A percentile compares a stretch with the other conserved stretches of the same genome.
These are phyloP conservation scores for Dasysyrphus tricinctus DNA, from an alignment of 2,888 invertebrate genomes.

Conservation along the genomic window DNA sequence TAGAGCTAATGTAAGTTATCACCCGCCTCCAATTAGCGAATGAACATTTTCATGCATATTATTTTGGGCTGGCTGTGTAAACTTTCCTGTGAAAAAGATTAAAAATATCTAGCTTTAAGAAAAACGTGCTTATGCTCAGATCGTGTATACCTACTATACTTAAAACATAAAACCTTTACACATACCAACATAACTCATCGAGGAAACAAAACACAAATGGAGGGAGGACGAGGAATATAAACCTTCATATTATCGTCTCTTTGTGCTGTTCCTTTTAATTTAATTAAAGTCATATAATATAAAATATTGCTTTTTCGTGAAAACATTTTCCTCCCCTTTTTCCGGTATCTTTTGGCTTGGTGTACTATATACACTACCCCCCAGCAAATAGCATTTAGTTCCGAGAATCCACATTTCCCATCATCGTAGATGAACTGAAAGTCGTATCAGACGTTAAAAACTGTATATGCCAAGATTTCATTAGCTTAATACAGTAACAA, in stretches of 20 bases:
- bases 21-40: slow-evolving; percentile 43
- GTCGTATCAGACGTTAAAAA: slow-evolving; percentile 59
- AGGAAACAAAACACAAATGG: slow-evolving; percentile 18
- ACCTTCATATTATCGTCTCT: slow-evolving; percentile 59
- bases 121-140: slow-evolving; percentile 43
- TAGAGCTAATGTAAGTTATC: slow-evolving; percentile 47
- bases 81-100: slow-evolving; percentile 20
- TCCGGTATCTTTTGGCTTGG: slow-evolving; percentile 45
- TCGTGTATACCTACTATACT: slow-evolving; percentile 33
- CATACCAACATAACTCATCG: slow-evolving; percentile 40
- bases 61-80: slow-evolving; percentile 32
- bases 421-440: slow-evolving; percentile 57
- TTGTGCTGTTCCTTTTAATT: slow-evolving; percentile 70
- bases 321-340: slow-evolving; percentile 58
- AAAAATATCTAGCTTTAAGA: slow-evolving; percentile 43
- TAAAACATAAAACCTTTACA: slow-evolving; percentile 53
- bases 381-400: slow-evolving; percentile 63
- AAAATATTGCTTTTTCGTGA: slow-evolving; percentile 71
- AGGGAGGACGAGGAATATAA: slow-evolving; percentile 30
- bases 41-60: slow-evolving; percentile 41
- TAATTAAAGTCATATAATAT: slow-evolving; percentile 74
- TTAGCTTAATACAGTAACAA: slow-evolving; percentile 50
- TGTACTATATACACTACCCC: slow-evolving; percentile 41
- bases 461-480: slow-evolving; percentile 54
- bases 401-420: slow-evolving; percentile 51